Evolutionary conservation across 2,113 vertebrate genomes (phyloP), one percentile per base, ranked within the genome.

Genomic region (Bombycilla garrulus): DNA sequence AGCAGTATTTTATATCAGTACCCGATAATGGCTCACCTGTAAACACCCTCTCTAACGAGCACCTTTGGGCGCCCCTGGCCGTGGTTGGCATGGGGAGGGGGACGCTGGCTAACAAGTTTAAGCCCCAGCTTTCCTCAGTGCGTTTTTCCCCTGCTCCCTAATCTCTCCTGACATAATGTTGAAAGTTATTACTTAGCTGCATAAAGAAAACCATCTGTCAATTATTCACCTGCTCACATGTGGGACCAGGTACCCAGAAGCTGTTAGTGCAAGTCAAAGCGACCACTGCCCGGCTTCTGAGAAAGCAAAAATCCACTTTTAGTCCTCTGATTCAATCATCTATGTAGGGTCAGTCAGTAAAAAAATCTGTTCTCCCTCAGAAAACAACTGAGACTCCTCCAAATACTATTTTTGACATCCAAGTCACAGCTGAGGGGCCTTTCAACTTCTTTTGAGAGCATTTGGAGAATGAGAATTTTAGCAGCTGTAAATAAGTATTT

Each of bases 101-200:
- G 77, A 82, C 73, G 67, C 58, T 0, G 77, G 69, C 31, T 65
- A 91, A 89, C n/a, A n/a, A 36, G 48, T 54, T 87, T 50, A 76
- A 89, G 28, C 54, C 57, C 42, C 66, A 69, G 56, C 50, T 93
- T 94, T 82, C 65, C 82, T 89, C 69, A 57, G 22, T 15, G 60
- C 5, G 7, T 84, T 93, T 88, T 69, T 6, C 22, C 38, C 28
- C 45, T 16, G 51, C 64, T 72, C 80, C 88, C 74, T 96, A 96
- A 95, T 96, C 80, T 95, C 58, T 84, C 77, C 54, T 96, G 93
- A 95, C 80, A 80, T 57, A 61, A 95, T 50, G 92, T 62, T 96
- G 95, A 94, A 97, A 97, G 95, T 93, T 96, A 84, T 96, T 95
- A 96, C 95, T 96, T 85, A 91, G 89, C 73, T 82, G 69, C 88